Percentiles rank a stretch among this genome's conserved stretches.
Evolutionary conservation across 2,888 invertebrate genomes (phyloP).

Genomic region (Thecophora atra): DNA sequence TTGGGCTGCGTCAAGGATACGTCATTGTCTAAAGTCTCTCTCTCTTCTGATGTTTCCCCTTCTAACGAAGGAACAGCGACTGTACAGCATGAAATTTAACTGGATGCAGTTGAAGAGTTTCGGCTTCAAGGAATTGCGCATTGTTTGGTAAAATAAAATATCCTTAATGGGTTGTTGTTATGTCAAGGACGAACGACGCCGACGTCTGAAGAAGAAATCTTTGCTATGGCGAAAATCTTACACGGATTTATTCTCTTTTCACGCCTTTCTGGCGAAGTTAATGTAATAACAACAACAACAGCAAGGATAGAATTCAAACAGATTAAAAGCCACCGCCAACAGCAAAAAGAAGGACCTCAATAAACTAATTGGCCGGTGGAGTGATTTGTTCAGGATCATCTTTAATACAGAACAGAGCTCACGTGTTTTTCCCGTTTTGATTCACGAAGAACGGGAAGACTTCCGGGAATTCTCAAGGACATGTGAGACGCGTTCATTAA

Average conservation of each 20-base stretch:
- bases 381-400: background rate
- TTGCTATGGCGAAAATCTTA: background rate
- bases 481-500: background rate
- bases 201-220: background rate
- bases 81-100: background rate
- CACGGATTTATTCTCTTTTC: background rate
- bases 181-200: slow-evolving; percentile 20
- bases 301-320: background rate
- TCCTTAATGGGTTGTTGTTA: background rate
- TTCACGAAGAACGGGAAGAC: background rate
- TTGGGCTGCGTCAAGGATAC: background rate
- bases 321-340: background rate
- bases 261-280: background rate
- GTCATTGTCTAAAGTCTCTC: background rate
- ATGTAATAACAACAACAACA: background rate
- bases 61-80: background rate
- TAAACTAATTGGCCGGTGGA: background rate
- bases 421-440: background rate
- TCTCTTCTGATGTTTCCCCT: background rate
- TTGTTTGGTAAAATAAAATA: slow-evolving; percentile 14
- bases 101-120: background rate
- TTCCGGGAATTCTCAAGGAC: background rate
- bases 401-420: background rate
- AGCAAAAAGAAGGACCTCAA: background rate
- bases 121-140: slow-evolving; percentile 27